Conservation (phyloP, 1,140 invertebrate species). For the Ladona fulva region DNA sequence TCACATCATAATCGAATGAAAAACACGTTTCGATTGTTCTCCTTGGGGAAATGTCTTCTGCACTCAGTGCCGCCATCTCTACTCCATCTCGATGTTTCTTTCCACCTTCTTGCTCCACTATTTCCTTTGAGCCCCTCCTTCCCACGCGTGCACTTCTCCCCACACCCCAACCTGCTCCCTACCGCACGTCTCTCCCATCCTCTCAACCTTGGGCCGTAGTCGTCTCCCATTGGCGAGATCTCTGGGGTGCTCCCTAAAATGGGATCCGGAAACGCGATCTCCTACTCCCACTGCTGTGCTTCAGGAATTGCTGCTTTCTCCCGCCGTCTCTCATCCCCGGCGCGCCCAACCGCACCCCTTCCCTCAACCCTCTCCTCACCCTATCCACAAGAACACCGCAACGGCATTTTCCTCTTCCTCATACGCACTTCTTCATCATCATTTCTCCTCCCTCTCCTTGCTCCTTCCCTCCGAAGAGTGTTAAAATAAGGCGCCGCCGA, state of each 20-base stretch:
- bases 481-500: neutral
- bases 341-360: neutral
- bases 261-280: constrained; percentile 6
- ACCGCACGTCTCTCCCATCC: neutral
- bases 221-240: neutral
- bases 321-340: neutral
- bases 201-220: neutral
- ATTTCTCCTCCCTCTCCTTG: neutral
- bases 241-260: neutral
- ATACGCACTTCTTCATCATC: neutral
- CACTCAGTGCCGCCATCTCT: no score
- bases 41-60: no score
- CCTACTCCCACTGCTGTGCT: neutral
- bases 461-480: neutral
- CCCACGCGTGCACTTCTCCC: neutral
- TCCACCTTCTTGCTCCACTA: no score
- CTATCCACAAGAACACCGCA: no score
- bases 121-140: neutral
- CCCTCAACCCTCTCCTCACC: neutral
- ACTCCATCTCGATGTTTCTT: no score
- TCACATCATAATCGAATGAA: no score
- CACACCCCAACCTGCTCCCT: neutral
- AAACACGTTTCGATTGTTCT: no score
- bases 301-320: neutral
- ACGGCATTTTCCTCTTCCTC: no score